Conservation (phyloP, 1,140 invertebrate genomes). For the Lordiphosa collinella region DNA sequence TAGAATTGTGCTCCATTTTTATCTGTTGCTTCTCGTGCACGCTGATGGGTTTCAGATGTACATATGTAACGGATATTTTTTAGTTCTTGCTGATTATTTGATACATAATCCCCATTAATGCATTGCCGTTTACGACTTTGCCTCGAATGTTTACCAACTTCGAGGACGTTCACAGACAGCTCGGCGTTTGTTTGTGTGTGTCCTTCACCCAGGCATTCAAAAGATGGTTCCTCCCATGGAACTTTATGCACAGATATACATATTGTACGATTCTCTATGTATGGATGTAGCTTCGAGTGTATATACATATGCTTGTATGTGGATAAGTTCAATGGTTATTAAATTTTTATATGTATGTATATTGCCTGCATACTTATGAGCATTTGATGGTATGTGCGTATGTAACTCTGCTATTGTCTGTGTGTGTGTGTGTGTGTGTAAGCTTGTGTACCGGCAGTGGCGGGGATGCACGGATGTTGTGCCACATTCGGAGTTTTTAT, state of each 20-base stretch:
- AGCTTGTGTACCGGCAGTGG: not conserved
- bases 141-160: conserved; percentile 50
- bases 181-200: conserved; percentile 30
- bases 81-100: conserved; percentile 47
- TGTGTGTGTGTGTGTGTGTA: conserved; percentile 20
- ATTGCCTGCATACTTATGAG: not conserved
- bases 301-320: conserved; percentile 17
- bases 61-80: conserved; percentile 8
- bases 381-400: conserved; percentile 11
- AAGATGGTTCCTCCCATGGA: conserved; percentile 24
- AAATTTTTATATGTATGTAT: conserved; percentile 23
- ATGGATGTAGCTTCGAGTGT: conserved; percentile 1
- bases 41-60: conserved; percentile 24
- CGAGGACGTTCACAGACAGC: conserved; percentile 43
- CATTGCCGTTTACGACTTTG: conserved; percentile 42
- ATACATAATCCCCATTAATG: conserved; percentile 60
- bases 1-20: conserved; percentile 4
- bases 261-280: conserved; percentile 1
- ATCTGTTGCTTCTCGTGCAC: conserved; percentile 44
- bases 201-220: conserved; percentile 40
- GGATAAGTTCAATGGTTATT: conserved; percentile 11
- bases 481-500: conserved; percentile 69
- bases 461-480: conserved; percentile 26
- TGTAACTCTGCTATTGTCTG: not conserved
- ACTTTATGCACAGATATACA: conserved; percentile 20